Evolutionary conservation across 2,888 invertebrate species (phyloP), one percentile per base, ranked within the genome.

Genomic region (Chironomus riparius): DNA sequence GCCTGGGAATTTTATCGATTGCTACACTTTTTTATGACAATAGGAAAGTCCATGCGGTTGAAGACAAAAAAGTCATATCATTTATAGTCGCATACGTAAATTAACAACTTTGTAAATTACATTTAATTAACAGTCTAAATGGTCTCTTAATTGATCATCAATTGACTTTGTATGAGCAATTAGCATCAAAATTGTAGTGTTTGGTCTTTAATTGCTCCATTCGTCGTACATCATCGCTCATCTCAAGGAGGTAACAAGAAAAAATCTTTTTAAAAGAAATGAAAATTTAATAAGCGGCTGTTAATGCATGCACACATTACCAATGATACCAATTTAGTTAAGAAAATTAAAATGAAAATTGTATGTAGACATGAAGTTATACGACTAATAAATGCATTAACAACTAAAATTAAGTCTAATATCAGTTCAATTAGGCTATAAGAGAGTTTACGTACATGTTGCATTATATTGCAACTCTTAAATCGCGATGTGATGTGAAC

Each of bases 131-230:
- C 38, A 3, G 28, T 18, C 21, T 48, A 68, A 73, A 65, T 74
- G 47, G 13, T 24, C 68, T 73, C n/a, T 68, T 74, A 74, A 74
- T 74, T 74, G 74, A 74, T 74, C 48, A 15, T 73, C 38, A 47
- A 24, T 38, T 47, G 62, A 47, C 38, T 28, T 47, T 28, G 38
- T 68, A 38, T n/a, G 47, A 68, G 38, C 47, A 56, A 73, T 73
- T 21, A 24, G 56, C 56, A 56, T 62, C n/a, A 28, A 50, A 71
- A 38, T 38, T 68, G 68, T 68, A 48, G 12, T 56, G 48, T 50
- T 18, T 10, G 48, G 18, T 6, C 38, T 68, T 68, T 68, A 68
- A 68, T 68, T 65, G 12, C 65, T 3, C 21, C 24, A 15, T 56
- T 56, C 56, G 15, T 56, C 56, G n/a, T 18, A 56, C 56, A 56